These are phyloP conservation scores for Burhinus bistriatus DNA, from an alignment of 2,113 vertebrate species.

Conservation along the genomic window DNA sequence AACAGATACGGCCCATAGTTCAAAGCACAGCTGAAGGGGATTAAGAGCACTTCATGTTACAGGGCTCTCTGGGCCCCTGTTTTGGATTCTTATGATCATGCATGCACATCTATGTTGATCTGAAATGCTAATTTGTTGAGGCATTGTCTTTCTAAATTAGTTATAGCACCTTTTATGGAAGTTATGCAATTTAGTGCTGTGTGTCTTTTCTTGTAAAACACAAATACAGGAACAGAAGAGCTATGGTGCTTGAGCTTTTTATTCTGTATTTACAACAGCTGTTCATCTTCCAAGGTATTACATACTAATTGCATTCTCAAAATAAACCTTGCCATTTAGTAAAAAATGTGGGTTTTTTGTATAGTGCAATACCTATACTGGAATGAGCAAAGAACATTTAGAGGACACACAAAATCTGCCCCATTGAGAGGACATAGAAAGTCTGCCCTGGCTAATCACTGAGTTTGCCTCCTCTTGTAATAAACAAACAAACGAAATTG, in stretches of 20 bases:
- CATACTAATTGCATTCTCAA: conserved; percentile 18
- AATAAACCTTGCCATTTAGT: conserved; percentile 49
- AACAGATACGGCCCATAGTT: background rate
- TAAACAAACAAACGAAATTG: background rate
- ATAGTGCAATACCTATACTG: background rate
- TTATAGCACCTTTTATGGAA: background rate
- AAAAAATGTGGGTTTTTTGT: background rate
- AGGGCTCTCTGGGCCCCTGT: background rate
- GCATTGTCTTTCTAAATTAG: background rate
- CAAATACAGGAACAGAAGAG: background rate
- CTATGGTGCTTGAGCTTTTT: conserved; percentile 4
- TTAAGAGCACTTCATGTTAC: background rate
- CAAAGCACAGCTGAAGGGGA: background rate
- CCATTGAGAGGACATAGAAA: background rate
- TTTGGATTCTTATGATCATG: background rate
- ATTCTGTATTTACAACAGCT: conserved; percentile 13
- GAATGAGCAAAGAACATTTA: background rate
- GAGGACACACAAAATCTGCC: background rate
- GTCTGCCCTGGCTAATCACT: background rate
- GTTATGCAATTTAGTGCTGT: background rate
- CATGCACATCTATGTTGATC: background rate
- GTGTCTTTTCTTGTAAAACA: conserved; percentile 4
- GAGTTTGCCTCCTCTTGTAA: background rate
- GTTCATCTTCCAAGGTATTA: conserved; percentile 1
- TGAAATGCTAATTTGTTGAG: background rate